Evolutionary conservation across 2,113 vertebrate species (phyloP), one percentile per base, ranked within the genome.

Genomic region (Takifugu flavidus): DNA sequence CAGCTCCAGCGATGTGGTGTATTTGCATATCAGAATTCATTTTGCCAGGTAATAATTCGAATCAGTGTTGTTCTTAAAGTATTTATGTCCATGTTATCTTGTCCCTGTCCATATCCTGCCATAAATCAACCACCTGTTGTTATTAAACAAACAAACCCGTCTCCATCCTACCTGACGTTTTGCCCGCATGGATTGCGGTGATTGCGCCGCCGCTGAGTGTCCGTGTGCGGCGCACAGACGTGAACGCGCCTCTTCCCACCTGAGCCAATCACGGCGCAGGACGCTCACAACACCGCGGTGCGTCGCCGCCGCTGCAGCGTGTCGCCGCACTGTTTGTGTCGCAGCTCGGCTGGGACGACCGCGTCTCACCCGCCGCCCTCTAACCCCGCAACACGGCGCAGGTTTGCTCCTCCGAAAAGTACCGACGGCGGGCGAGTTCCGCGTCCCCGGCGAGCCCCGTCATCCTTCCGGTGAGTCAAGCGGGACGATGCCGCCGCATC

Each of bases 231-330:
- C 14, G 13, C 10, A 10, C 4, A 5, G 45, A 14, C 62, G 66
- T 53, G 80, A 59, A 45, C 63, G 75, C 79, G 82, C 72, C 50
- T 59, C 71, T 20, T 25, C 25, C 68, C 78, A 89, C 85, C 85
- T 88, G 87, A 57, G 6, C 88, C 86, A 84, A 84, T 85, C 80
- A 69, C 55, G 53, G n/a, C 26, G 25, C 66, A 78, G 80, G 63
- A 67, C 43, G 76, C 70, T 67, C 62, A 44, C 52, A 25, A 28
- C 56, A 34, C 64, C 7, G 67, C 72, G 34, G 63, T 39, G 68
- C 53, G 57, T 65, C 2, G 44, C 57, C 56, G 26, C 42, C 2
- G 42, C 57, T 39, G 60, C 31, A 5, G 39, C 67, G 49, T 42
- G 1, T 15, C 27, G 11, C 34, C 44, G 42, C 57, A 47, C 46